A percentile compares a stretch with the other conserved stretches of the same genome.
phyloP scores from a whole-genome alignment of 1,140 invertebrate genomes.

The Lycorma delicatula region DNA sequence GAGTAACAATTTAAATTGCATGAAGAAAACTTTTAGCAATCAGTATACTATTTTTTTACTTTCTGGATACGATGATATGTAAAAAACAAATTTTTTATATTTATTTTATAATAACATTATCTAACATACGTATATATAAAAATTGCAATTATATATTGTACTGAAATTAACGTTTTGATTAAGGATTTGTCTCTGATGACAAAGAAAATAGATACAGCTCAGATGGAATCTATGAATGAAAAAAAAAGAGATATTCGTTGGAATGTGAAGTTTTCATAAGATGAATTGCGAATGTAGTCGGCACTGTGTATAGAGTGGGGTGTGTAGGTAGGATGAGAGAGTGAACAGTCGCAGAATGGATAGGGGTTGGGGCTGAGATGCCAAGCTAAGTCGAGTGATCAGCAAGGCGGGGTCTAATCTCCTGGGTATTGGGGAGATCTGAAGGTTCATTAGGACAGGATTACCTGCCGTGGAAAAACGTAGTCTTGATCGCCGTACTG shows the following conservation, averaged over 20 bases:
- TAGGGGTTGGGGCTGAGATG: conserved; percentile 1
- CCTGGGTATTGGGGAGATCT: conserved; percentile 2
- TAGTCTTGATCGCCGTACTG: background rate
- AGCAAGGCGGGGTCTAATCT: conserved; percentile 3
- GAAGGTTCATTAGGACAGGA: conserved; percentile 3
- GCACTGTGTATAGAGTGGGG: background rate
- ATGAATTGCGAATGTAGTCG: background rate
- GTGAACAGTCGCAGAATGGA: background rate
- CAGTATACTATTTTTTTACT: too few relatives aligned
- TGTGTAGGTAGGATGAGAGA: background rate
- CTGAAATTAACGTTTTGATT: too few relatives aligned
- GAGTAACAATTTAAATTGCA: too few relatives aligned
- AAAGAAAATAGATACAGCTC: too few relatives aligned
- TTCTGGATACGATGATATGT: too few relatives aligned
- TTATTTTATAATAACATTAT: too few relatives aligned
- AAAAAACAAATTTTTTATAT: too few relatives aligned
- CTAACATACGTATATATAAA: too few relatives aligned
- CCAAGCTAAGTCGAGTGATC: conserved; percentile 2
- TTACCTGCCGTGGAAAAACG: background rate
- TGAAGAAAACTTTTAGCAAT: too few relatives aligned
- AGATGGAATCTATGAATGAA: too few relatives aligned
- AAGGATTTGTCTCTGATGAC: too few relatives aligned
- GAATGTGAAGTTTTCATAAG: conserved; percentile 4
- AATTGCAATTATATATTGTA: too few relatives aligned
- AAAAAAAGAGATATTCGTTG: background rate